Percentiles rank a stretch among this genome's conserved stretches.
These are phyloP conservation scores for Danio albolineatus DNA, from an alignment of 2,797 vertebrate genomes.

Conservation along the genomic window DNA sequence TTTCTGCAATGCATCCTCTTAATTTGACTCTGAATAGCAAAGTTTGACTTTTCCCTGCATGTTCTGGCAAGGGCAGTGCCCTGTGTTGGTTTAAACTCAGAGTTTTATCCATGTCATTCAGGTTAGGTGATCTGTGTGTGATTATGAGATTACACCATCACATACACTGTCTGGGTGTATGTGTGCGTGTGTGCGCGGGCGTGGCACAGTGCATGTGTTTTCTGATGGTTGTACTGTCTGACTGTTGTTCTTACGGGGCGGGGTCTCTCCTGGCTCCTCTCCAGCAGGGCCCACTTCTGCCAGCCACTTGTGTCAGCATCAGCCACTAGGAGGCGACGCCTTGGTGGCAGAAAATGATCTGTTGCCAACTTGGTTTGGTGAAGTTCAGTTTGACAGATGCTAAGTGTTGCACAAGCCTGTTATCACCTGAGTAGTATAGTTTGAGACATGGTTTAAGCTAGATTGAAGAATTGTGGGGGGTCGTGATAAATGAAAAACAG, in stretches of 20 bases:
- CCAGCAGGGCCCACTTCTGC: slow-evolving; percentile 47
- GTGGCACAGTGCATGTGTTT: slow-evolving; percentile 27
- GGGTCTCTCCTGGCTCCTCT: slow-evolving; percentile 38
- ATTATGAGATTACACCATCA: slow-evolving; percentile 36
- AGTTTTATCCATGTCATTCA: slow-evolving; percentile 22
- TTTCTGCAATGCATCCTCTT: neutral
- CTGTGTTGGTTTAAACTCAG: neutral
- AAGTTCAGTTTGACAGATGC: neutral
- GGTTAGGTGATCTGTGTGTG: slow-evolving; percentile 12
- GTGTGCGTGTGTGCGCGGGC: slow-evolving; percentile 40
- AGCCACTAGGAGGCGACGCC: slow-evolving; percentile 50
- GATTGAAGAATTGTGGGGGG: neutral
- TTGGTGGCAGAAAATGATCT: neutral
- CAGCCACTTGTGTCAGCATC: neutral
- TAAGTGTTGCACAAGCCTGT: neutral
- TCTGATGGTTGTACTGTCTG: slow-evolving; percentile 28
- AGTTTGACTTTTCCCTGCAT: neutral
- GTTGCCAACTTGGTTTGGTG: neutral
- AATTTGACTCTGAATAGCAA: neutral
- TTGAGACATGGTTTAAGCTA: neutral
- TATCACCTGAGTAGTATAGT: neutral
- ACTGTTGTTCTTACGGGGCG: slow-evolving; percentile 45
- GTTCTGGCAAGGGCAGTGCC: slow-evolving; percentile 17
- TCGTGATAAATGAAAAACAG: neutral
- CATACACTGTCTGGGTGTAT: neutral